phyloP scores from a whole-genome alignment of 2,797 vertebrate genomes.

The Heterohyrax brucei region DNA sequence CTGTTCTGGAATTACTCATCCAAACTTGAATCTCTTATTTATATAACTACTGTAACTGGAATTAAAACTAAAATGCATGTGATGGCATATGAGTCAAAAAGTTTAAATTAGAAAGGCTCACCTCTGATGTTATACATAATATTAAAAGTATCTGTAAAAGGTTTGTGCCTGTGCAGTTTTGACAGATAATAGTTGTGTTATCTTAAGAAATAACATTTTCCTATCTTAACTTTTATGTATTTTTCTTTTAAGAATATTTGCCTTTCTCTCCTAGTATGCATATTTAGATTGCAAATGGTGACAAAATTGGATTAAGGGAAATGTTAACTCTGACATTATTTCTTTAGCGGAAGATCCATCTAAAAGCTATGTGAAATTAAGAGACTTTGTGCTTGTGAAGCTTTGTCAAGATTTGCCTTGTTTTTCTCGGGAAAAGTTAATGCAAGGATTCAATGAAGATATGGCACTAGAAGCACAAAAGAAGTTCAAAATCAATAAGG shows the following conservation, averaged over 20 bases:
- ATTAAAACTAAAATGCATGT: constrained; percentile 64
- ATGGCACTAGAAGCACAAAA: constrained; percentile 96
- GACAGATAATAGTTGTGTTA: constrained; percentile 50
- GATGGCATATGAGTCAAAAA: constrained; percentile 41
- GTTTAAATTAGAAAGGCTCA: constrained; percentile 38
- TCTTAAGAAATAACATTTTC: constrained; percentile 65
- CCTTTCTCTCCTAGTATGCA: constrained; percentile 46
- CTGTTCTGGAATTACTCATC: constrained; percentile 52
- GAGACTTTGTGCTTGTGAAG: constrained; percentile 98
- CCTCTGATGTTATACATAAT: constrained; percentile 55
- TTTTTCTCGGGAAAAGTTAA: constrained; percentile 95
- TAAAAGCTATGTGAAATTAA: constrained; percentile 97
- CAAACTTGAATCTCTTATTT: constrained; percentile 64
- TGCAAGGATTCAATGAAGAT: constrained; percentile 95
- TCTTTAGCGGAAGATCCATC: constrained; percentile 97
- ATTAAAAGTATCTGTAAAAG: constrained; percentile 47
- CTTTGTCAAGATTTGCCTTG: constrained; percentile 95
- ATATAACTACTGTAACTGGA: constrained; percentile 59
- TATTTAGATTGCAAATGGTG: constrained; percentile 70
- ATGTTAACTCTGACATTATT: constrained; percentile 76
- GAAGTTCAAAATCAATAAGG: constrained; percentile 99
- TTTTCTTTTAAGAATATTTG: constrained; percentile 62
- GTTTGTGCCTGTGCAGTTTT: constrained; percentile 49
- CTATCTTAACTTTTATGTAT: constrained; percentile 45
- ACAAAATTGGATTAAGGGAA: constrained; percentile 66